phyloP scores from a whole-genome alignment of 1,140 invertebrate species.

The Andrena cerasifolii region DNA sequence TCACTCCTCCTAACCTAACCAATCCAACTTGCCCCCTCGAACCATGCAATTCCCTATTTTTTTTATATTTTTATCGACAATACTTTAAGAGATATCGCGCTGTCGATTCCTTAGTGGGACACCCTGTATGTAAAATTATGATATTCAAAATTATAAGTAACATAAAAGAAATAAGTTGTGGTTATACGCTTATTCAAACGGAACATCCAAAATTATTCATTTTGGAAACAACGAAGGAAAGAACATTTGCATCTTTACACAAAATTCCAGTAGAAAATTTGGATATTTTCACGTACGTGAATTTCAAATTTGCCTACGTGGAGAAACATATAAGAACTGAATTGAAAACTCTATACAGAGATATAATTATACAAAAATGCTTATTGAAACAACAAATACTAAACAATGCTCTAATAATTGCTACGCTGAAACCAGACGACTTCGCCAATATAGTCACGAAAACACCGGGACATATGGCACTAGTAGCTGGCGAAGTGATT shows the following conservation, averaged over 20 bases:
- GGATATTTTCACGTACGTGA: conserved; percentile 55
- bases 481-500: conserved; percentile 23
- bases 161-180: no score
- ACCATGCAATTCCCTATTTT: no score
- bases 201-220: conserved; percentile 37
- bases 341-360: conserved; percentile 28
- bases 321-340: conserved; percentile 35
- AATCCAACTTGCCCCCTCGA: no score
- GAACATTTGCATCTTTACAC: background rate
- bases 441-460: conserved; percentile 54
- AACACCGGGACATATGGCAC: conserved; percentile 43
- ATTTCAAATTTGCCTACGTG: conserved; percentile 48
- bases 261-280: conserved; percentile 30
- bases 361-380: conserved; percentile 28
- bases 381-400: conserved; percentile 26
- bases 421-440: conserved; percentile 13
- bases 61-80: no score
- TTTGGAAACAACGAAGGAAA: conserved; percentile 2
- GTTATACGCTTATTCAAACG: conserved; percentile 10
- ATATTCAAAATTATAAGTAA: no score
- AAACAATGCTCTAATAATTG: conserved; percentile 41
- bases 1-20: no score
- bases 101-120: no score
- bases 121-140: no score
- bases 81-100: no score